phyloP scores from a whole-genome alignment of 2,888 invertebrate genomes.

The Proisotoma minuta region DNA sequence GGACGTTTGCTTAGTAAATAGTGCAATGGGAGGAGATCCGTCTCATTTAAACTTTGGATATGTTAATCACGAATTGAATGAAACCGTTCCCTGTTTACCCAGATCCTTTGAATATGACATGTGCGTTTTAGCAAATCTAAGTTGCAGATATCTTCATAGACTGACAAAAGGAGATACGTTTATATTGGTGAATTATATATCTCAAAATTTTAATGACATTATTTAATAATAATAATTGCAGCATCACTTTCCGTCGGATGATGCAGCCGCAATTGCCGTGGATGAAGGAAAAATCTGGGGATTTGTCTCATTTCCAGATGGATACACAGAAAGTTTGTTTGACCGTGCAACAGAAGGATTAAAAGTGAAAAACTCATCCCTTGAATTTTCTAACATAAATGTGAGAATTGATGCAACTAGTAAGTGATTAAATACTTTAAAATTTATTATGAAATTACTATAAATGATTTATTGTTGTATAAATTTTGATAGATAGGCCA shows the following conservation, averaged over 20 bases:
- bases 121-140: background rate
- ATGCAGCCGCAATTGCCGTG: slow-evolving; percentile 22
- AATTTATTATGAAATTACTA: background rate
- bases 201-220: background rate
- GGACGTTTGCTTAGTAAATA: background rate
- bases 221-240: background rate
- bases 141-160: background rate
- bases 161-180: background rate
- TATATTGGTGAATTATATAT: too few relatives aligned
- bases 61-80: background rate
- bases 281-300: slow-evolving; percentile 30
- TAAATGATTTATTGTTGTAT: too few relatives aligned
- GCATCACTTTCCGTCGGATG: slow-evolving; percentile 15
- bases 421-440: slow-evolving; percentile 12
- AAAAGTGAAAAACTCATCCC: slow-evolving; percentile 25
- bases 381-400: slow-evolving; percentile 23
- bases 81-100: background rate
- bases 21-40: background rate
- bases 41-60: background rate
- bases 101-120: background rate
- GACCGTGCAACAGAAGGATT: slow-evolving; percentile 25
- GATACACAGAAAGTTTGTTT: slow-evolving; percentile 23
- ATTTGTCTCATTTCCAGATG: slow-evolving; percentile 28
- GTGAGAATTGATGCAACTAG: slow-evolving; percentile 35
- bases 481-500: slow-evolving; percentile 19